Percentiles rank a stretch among this genome's conserved stretches.
These are phyloP conservation scores for Thera britannica DNA, from an alignment of 2,888 invertebrate species.

Conservation along the genomic window DNA sequence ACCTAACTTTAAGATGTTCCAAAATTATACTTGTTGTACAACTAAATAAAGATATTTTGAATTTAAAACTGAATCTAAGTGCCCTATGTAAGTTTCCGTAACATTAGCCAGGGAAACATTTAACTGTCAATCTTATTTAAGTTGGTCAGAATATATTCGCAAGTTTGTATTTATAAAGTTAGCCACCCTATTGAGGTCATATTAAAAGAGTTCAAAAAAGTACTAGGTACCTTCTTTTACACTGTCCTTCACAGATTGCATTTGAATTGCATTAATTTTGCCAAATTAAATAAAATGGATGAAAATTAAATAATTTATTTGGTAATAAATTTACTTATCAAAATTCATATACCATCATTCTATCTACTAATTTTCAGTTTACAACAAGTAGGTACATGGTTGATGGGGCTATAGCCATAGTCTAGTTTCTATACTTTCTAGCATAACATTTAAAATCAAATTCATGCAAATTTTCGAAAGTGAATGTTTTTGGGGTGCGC, in stretches of 20 bases:
- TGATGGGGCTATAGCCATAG: not conserved
- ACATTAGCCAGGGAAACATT: too few relatives aligned
- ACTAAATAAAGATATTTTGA: too few relatives aligned
- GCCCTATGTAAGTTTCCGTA: too few relatives aligned
- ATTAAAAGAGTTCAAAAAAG: too few relatives aligned
- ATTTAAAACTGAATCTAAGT: too few relatives aligned
- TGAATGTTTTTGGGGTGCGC: slow-evolving; percentile 63
- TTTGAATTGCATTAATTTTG: not conserved
- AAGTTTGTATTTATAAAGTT: too few relatives aligned
- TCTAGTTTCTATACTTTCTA: slow-evolving; percentile 3
- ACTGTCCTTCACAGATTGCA: not conserved
- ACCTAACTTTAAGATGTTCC: too few relatives aligned
- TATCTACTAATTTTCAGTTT: not conserved
- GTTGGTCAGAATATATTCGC: too few relatives aligned
- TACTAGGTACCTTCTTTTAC: not conserved
- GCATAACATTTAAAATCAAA: slow-evolving; percentile 25
- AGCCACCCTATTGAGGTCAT: too few relatives aligned
- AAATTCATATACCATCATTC: not conserved
- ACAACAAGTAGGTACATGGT: not conserved
- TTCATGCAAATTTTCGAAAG: slow-evolving; percentile 54
- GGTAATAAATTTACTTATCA: not conserved
- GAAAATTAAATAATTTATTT: not conserved
- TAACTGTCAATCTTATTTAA: too few relatives aligned
- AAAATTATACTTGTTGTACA: too few relatives aligned
- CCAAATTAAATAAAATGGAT: not conserved